Evolutionary conservation across 2,113 vertebrate genomes (phyloP).

Genomic region (Thomomys bottae): DNA sequence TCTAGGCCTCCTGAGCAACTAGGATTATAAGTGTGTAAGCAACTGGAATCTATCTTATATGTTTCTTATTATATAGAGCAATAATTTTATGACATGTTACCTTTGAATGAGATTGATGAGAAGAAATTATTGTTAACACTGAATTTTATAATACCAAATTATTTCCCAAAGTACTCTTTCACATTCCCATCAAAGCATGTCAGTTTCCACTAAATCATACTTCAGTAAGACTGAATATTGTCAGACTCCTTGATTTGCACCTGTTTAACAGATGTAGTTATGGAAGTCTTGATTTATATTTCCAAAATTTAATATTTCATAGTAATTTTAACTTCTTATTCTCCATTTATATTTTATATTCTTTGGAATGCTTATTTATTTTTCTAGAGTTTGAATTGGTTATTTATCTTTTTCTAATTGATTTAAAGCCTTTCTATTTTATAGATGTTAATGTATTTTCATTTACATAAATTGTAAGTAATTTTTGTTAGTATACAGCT

Average conservation of each 20-base stretch:
- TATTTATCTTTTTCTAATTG: constrained; percentile 2
- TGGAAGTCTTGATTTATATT: constrained; percentile 6
- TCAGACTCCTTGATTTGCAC: constrained; percentile 8
- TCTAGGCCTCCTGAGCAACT: too few relatives aligned
- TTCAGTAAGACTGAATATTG: background rate
- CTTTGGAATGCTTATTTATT: background rate
- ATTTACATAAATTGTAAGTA: background rate
- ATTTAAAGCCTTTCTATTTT: background rate
- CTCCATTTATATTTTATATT: constrained; percentile 8
- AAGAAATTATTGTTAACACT: constrained; percentile 32
- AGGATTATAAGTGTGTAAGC: too few relatives aligned
- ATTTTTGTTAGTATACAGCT: background rate
- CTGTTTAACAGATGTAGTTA: background rate
- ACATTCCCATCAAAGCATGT: background rate
- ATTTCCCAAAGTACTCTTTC: constrained; percentile 1
- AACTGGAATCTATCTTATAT: background rate
- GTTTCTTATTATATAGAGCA: background rate
- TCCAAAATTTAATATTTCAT: constrained; percentile 30
- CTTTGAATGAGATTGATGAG: background rate
- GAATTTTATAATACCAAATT: constrained; percentile 10
- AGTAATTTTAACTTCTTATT: constrained; percentile 44
- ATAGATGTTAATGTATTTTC: constrained; percentile 14
- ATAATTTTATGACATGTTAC: background rate
- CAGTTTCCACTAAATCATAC: background rate
- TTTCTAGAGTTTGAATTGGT: background rate